Conservation (phyloP, 2,113 vertebrate genomes). For the Rhizomys pruinosus region DNA sequence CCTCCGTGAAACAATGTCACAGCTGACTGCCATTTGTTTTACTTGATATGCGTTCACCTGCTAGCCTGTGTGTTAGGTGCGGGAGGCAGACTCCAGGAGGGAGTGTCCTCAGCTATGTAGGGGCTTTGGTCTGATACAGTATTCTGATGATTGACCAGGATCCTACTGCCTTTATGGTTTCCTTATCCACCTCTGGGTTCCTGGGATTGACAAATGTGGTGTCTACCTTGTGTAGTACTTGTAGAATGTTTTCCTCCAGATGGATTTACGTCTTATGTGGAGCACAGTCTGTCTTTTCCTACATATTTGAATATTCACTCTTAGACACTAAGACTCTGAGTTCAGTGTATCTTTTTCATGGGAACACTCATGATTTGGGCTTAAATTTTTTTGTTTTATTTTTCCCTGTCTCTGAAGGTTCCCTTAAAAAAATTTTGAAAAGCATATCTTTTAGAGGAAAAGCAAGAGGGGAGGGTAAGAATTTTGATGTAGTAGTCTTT, state of each 20-base stretch:
- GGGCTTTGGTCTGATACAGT: not conserved
- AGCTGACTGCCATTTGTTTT: not conserved
- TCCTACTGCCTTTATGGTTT: not conserved
- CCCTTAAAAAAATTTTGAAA: not conserved
- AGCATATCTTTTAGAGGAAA: not conserved
- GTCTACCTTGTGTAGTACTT: fast-evolving
- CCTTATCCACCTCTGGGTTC: not conserved
- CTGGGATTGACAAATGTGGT: not conserved
- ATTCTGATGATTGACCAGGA: not conserved
- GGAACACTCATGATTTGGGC: not conserved
- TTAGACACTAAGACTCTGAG: not conserved
- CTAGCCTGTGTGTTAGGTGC: no score
- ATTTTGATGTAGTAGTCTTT: not conserved
- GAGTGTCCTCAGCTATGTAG: not conserved
- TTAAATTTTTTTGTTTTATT: not conserved
- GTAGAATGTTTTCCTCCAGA: not conserved
- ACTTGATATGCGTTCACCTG: not conserved
- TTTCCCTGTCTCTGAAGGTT: not conserved
- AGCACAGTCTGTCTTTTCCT: not conserved
- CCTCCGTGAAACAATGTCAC: not conserved
- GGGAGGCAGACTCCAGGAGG: not conserved
- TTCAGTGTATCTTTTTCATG: not conserved
- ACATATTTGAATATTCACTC: not conserved
- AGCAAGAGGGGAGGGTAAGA: not conserved
- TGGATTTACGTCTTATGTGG: not conserved